Conservation (phyloP, 1,140 invertebrate species). For the Triops longicaudatus region DNA sequence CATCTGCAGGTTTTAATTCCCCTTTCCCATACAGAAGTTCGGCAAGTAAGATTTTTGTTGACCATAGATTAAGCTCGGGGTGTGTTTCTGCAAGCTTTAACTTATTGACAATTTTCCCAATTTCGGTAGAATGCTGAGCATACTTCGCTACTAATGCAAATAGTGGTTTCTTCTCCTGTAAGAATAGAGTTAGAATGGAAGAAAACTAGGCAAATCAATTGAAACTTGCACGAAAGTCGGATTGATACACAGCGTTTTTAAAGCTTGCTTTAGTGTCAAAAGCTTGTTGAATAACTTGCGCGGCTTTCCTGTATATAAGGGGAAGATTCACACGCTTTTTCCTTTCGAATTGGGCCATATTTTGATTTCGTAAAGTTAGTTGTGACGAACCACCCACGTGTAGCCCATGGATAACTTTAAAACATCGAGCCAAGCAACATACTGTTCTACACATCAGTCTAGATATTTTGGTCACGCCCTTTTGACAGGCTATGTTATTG, state of each 20-base stretch:
- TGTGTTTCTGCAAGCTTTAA: constrained; percentile 53
- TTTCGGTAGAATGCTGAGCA: constrained; percentile 52
- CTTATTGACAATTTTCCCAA: constrained; percentile 52
- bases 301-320: constrained; percentile 60
- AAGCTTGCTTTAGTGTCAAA: constrained; percentile 57
- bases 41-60: constrained; percentile 65
- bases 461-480: too few species aligned
- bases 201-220: constrained; percentile 29
- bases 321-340: constrained; percentile 53
- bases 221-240: constrained; percentile 25
- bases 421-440: too few species aligned
- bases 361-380: not conserved
- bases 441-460: too few species aligned
- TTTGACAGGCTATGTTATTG: too few species aligned
- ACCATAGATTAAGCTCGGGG: constrained; percentile 54
- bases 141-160: constrained; percentile 63
- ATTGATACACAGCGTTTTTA: constrained; percentile 51
- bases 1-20: constrained; percentile 43
- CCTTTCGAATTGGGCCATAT: not conserved
- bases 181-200: constrained; percentile 35
- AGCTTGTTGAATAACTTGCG: constrained; percentile 56
- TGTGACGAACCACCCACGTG: too few species aligned
- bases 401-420: too few species aligned
- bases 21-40: constrained; percentile 73
- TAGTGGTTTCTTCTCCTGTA: constrained; percentile 59